Conservation (phyloP, 2,888 invertebrate genomes). For the Thymelicus acteon region DNA sequence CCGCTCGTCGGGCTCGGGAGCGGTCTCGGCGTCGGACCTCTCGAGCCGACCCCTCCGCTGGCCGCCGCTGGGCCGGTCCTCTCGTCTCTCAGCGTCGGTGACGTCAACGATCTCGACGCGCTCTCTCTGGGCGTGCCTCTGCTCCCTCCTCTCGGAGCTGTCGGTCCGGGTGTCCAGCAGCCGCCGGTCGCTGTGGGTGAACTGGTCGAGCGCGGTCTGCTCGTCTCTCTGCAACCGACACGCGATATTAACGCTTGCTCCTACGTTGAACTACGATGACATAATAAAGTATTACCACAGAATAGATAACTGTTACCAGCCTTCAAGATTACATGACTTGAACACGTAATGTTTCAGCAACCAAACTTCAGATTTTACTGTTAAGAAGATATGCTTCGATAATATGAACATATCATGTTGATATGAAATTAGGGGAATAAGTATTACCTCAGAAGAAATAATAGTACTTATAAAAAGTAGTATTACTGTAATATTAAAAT, state of each 20-base stretch:
- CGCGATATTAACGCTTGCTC: background rate
- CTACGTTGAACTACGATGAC: background rate
- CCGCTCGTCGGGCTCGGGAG: conserved; percentile 18
- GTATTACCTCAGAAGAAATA: too few relatives aligned
- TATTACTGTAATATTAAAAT: too few relatives aligned
- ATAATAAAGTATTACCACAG: background rate
- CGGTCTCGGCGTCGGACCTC: conserved; percentile 36
- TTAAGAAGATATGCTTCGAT: background rate
- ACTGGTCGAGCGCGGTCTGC: conserved; percentile 71
- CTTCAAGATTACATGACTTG: background rate
- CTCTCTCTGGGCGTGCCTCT: conserved; percentile 40
- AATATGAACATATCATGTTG: background rate
- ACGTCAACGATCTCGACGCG: conserved; percentile 42
- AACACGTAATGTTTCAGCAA: background rate
- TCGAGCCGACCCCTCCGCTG: conserved; percentile 29
- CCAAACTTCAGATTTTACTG: background rate
- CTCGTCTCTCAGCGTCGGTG: conserved; percentile 39
- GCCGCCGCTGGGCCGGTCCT: conserved; percentile 37
- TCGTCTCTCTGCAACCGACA: conserved; percentile 64
- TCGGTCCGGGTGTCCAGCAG: conserved; percentile 55
- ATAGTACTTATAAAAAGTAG: too few relatives aligned
- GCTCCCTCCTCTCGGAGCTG: conserved; percentile 43
- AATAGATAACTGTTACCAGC: background rate
- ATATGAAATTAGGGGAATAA: background rate
- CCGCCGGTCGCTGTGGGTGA: conserved; percentile 70